These are phyloP conservation scores for Hippasteria phrygiana DNA, from an alignment of 53 echinoderm and acorn worm species.

Conservation along the genomic window DNA sequence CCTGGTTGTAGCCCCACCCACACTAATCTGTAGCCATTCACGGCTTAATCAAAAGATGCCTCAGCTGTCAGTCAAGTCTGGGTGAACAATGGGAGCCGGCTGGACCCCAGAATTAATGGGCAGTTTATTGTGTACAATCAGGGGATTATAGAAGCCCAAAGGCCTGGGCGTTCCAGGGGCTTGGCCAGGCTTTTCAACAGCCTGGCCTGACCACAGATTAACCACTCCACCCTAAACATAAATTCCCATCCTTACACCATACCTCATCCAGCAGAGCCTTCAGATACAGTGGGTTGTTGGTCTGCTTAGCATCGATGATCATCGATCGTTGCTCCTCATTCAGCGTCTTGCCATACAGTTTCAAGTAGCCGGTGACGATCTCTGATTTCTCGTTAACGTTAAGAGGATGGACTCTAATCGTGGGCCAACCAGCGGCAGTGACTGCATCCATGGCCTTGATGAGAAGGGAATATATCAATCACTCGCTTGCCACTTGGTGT, in stretches of 20 bases:
- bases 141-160: too few species aligned
- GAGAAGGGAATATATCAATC: not conserved
- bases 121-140: too few species aligned
- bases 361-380: conserved; percentile 88
- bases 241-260: not conserved
- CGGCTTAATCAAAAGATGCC: too few species aligned
- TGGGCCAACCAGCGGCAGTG: conserved; percentile 76
- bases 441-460: conserved; percentile 82
- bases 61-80: too few species aligned
- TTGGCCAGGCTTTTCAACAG: too few species aligned
- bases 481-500: not conserved
- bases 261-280: conserved; percentile 95
- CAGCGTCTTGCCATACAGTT: conserved; percentile 88
- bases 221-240: too few species aligned
- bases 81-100: too few species aligned
- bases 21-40: too few species aligned
- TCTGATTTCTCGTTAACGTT: conserved; percentile 74
- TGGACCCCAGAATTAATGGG: too few species aligned
- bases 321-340: conserved; percentile 80
- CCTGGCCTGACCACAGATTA: too few species aligned
- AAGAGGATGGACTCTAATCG: conserved; percentile 72
- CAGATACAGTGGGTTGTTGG: conserved; percentile 88
- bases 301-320: conserved; percentile 82
- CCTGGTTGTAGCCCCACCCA: too few species aligned
- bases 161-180: too few species aligned